phyloP scores from a whole-genome alignment of 2,797 vertebrate genomes.

The Brachyrhaphis roseni region DNA sequence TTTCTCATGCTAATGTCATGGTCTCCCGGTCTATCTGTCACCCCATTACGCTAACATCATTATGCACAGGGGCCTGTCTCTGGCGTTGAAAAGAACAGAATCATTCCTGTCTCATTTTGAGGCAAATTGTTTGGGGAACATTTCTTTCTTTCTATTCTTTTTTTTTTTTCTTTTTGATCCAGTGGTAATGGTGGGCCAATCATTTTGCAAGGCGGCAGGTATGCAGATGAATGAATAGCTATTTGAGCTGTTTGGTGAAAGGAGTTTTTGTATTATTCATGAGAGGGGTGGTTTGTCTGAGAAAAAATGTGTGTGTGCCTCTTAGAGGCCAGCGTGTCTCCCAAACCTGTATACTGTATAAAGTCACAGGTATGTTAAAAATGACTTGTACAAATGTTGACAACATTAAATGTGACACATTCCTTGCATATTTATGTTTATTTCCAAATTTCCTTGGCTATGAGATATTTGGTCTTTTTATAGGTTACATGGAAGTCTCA shows the following conservation, averaged over 20 bases:
- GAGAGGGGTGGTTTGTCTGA: conserved; percentile 70
- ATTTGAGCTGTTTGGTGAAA: conserved; percentile 80
- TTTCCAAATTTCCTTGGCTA: background rate
- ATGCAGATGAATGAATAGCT: conserved; percentile 83
- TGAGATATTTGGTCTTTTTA: background rate
- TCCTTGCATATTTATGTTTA: conserved; percentile 5
- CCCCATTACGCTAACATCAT: conserved; percentile 85
- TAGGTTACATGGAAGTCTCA: background rate
- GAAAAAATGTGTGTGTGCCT: conserved; percentile 35
- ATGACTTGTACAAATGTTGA: conserved; percentile 24
- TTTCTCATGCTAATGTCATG: conserved; percentile 86
- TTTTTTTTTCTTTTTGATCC: conserved; percentile 40
- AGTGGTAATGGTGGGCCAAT: conserved; percentile 77
- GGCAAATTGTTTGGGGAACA: conserved; percentile 85
- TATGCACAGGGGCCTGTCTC: conserved; percentile 82
- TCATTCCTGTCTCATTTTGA: conserved; percentile 84
- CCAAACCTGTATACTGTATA: conserved; percentile 28
- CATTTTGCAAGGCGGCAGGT: conserved; percentile 81
- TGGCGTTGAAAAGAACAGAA: conserved; percentile 80
- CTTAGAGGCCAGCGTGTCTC: conserved; percentile 31
- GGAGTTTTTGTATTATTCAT: conserved; percentile 83
- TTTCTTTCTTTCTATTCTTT: conserved; percentile 58
- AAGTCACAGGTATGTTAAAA: conserved; percentile 36
- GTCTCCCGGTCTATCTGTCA: conserved; percentile 83
- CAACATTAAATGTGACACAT: conserved; percentile 3